A percentile compares a stretch with the other conserved stretches of the same genome.
Conservation (phyloP, 2,113 vertebrate species). For the Microtus oregoni region DNA sequence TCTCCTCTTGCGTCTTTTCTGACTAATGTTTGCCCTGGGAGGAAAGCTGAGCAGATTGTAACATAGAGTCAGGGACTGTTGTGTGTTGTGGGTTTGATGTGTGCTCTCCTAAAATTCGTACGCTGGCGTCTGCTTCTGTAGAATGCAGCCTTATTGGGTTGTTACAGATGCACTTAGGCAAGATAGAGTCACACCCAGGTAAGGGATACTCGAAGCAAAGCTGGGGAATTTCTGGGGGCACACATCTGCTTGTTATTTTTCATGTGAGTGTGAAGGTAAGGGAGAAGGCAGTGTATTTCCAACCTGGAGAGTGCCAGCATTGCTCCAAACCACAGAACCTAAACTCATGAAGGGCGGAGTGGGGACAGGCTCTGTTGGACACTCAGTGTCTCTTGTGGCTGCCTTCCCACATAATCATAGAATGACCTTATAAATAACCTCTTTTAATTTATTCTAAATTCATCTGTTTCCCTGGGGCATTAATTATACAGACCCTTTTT, state of each 20-base stretch:
- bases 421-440: background rate
- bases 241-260: background rate
- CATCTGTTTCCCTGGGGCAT: background rate
- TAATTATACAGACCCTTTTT: background rate
- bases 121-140: background rate
- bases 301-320: background rate
- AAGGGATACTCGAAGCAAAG: background rate
- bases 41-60: background rate
- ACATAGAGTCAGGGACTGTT: background rate
- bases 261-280: background rate
- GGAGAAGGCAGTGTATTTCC: background rate
- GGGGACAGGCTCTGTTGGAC: background rate
- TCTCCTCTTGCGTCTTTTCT: background rate
- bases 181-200: background rate
- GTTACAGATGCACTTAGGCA: background rate
- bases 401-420: background rate
- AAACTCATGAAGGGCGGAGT: background rate
- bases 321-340: background rate
- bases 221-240: no score
- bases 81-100: background rate
- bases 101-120: background rate
- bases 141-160: background rate
- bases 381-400: background rate
- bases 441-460: background rate
- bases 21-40: background rate